Conservation (phyloP, 2,113 vertebrate species). For the Vombatus ursinus region DNA sequence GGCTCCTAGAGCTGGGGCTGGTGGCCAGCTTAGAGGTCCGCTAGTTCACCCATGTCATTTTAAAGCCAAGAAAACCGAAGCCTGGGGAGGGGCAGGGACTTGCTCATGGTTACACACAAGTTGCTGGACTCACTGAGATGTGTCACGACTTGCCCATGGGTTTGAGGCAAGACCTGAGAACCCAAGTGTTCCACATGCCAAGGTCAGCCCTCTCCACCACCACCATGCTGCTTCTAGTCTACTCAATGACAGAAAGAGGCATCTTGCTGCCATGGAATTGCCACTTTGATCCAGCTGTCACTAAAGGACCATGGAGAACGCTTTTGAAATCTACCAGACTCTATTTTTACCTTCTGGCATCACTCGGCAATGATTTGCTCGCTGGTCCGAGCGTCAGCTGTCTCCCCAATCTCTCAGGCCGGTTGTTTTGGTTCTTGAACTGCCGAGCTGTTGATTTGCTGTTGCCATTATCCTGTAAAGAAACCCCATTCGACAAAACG, state of each 20-base stretch:
- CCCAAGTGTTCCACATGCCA: not conserved
- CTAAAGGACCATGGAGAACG: not conserved
- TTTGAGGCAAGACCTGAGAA: not conserved
- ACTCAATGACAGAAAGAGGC: not conserved
- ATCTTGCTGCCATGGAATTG: not conserved
- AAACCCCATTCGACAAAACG: conserved; percentile 35
- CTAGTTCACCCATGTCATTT: not conserved
- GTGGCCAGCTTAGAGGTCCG: not conserved
- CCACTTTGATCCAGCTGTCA: not conserved
- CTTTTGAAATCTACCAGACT: not conserved
- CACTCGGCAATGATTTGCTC: not conserved
- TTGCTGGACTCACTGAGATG: not conserved
- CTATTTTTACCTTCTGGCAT: not conserved
- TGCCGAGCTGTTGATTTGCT: not conserved
- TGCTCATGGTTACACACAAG: not conserved
- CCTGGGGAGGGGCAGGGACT: not conserved
- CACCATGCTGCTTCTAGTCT: not conserved
- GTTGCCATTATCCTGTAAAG: conserved; percentile 26
- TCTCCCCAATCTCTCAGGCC: not conserved
- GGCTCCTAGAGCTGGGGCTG: not conserved
- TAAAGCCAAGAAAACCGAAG: not conserved
- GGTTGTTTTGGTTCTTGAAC: not conserved
- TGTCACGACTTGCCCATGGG: not conserved
- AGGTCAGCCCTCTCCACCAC: not conserved
- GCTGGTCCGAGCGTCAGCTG: not conserved